Evolutionary conservation across 2,797 vertebrate genomes (phyloP), one percentile per base, ranked within the genome.

Genomic region (Pseudomugil tenellus): DNA sequence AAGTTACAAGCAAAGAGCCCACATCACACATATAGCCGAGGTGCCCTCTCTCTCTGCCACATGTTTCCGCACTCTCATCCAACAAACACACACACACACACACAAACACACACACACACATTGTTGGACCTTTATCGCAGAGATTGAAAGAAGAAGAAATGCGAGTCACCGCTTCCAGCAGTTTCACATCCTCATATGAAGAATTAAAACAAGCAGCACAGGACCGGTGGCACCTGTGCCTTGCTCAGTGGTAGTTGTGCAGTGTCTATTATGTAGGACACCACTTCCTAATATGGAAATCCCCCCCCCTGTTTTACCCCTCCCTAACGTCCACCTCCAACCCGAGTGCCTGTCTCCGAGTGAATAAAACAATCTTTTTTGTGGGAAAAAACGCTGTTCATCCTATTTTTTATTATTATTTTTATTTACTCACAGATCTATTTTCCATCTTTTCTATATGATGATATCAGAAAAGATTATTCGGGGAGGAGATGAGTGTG

Each of bases 261-360:
- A 75, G 55, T 67, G 79, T 59, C 77, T 81, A 87, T 88, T 89
- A 89, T 90, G 90, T 89, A 91, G 87, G 89, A 88, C 87, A 92
- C 84, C 86, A 93, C 92, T 95, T 93, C 94, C 92, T 90, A 89
- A 90, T 87, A 90, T 85, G 88, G 88, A 81, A 70, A 63, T 63
- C 6, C 73, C 77, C 72, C 46, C 23, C 23, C 35, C 13, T 16
- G 7, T 60, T 43, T n/a, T 46, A 46, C 58, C 66, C 76, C 67
- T 56, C 63, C 71, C 63, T 28, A 29, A 29, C 63, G 56, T 81
- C 81, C 83, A 81, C 83, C 67, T 84, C 84, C 74, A 81, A 71
- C 72, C 79, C 66, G 74, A 61, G 37, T 61, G 71, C 64, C 61
- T 67, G 70, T 52, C 66, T 61, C 80, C 59, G 54, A 70, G 75